A percentile compares a stretch with the other conserved stretches of the same genome.
phyloP scores from a whole-genome alignment of 1,140 invertebrate species.

The Eumeta japonica region DNA sequence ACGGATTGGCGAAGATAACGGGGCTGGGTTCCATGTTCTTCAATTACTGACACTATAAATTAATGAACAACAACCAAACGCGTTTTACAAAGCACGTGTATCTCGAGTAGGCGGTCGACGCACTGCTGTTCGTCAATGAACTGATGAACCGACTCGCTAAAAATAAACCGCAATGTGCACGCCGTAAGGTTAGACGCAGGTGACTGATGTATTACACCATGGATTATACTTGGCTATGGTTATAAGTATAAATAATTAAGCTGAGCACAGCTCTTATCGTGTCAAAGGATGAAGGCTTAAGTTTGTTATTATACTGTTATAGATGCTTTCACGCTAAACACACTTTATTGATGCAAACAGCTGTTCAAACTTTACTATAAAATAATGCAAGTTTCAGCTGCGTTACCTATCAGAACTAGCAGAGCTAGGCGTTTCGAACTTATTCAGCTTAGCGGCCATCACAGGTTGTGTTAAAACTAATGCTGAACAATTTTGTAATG shows the following conservation, averaged over 20 bases:
- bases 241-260: too few species aligned
- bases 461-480: conserved; percentile 17
- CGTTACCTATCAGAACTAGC: conserved; percentile 81
- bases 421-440: conserved; percentile 76
- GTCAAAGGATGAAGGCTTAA: too few species aligned
- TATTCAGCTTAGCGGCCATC: conserved; percentile 69
- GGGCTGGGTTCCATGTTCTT: conserved; percentile 31
- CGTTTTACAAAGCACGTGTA: conserved; percentile 13
- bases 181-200: conserved; percentile 45
- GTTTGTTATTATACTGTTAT: too few species aligned
- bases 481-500: too few species aligned
- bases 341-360: conserved; percentile 43
- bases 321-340: conserved; percentile 20
- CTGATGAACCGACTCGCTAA: conserved; percentile 46
- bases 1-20: conserved; percentile 36
- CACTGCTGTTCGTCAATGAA: conserved; percentile 28
- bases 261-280: too few species aligned
- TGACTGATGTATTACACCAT: too few species aligned
- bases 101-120: conserved; percentile 34
- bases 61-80: too few species aligned
- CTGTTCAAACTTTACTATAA: conserved; percentile 41
- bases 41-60: conserved; percentile 18
- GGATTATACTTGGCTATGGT: too few species aligned
- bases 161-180: conserved; percentile 48
- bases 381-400: too few species aligned